phyloP scores from a whole-genome alignment of 2,113 vertebrate genomes.

The Nycticryphes semicollaris region DNA sequence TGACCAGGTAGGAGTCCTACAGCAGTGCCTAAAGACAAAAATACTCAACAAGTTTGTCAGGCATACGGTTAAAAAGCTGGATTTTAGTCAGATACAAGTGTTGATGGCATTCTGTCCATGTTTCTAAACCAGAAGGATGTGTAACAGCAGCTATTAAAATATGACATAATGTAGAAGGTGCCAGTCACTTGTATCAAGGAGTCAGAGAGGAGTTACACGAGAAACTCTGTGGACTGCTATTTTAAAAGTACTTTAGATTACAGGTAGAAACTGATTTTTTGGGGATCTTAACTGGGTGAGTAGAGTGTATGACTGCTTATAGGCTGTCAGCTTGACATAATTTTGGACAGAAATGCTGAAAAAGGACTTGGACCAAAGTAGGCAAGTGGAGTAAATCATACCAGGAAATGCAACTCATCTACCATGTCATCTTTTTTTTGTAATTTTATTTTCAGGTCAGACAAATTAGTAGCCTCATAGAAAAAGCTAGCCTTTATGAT shows the following conservation, averaged over 20 bases:
- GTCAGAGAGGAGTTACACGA: background rate
- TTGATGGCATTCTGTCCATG: background rate
- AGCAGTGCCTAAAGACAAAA: background rate
- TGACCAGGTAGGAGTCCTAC: background rate
- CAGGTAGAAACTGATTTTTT: background rate
- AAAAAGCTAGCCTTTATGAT: background rate
- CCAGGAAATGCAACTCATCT: background rate
- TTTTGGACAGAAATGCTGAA: background rate
- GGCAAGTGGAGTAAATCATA: background rate
- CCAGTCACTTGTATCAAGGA: background rate
- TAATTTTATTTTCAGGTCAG: background rate
- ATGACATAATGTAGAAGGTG: background rate
- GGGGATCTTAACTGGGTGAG: background rate
- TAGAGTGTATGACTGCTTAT: background rate
- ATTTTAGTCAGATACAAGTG: background rate
- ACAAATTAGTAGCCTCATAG: background rate
- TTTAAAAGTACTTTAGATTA: background rate
- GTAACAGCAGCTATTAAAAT: background rate
- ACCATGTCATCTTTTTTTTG: background rate
- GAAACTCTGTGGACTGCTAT: background rate
- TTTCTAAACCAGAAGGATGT: background rate
- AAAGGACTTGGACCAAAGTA: background rate
- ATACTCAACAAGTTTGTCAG: background rate
- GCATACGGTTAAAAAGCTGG: background rate
- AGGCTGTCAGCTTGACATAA: background rate